These are phyloP conservation scores for Tholera decimalis DNA, from an alignment of 2,888 invertebrate genomes.

Conservation along the genomic window DNA sequence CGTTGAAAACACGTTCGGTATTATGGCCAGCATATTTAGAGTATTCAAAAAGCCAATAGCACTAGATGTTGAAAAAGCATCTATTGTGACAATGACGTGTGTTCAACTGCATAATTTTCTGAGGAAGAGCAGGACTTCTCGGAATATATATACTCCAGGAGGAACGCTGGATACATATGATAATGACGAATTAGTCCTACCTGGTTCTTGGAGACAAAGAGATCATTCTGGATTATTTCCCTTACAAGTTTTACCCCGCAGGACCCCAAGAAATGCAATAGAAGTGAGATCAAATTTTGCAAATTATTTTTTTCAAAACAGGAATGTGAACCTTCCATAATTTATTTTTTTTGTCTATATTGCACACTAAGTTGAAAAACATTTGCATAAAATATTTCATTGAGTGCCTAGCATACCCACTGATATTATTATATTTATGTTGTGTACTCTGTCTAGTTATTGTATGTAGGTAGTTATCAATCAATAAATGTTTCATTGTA, in stretches of 20 bases:
- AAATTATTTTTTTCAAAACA: not conserved
- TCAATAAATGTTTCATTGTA: not conserved
- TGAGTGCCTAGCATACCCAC: not conserved
- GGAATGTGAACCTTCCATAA: not conserved
- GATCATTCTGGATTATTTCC: not conserved
- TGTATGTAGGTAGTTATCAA: not conserved
- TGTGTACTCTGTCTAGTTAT: not conserved
- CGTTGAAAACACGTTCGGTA: not conserved
- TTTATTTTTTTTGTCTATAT: not conserved
- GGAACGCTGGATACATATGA: not conserved
- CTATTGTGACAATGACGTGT: too few species aligned
- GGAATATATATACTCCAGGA: not conserved
- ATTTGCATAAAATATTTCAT: not conserved
- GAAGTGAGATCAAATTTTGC: not conserved
- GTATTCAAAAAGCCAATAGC: too few species aligned
- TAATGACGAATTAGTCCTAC: not conserved
- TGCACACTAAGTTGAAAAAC: not conserved
- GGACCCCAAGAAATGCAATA: not conserved
- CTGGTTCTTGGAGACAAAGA: constrained; percentile 1
- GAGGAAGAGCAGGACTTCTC: not conserved
- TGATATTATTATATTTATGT: not conserved
- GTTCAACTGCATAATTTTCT: not conserved
- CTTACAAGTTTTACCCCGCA: not conserved
- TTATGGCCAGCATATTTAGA: not conserved
- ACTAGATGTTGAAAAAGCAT: too few species aligned